Evolutionary conservation across 1,140 invertebrate genomes (phyloP), one percentile per base, ranked within the genome.

Genomic region (Sycophila sp.): DNA sequence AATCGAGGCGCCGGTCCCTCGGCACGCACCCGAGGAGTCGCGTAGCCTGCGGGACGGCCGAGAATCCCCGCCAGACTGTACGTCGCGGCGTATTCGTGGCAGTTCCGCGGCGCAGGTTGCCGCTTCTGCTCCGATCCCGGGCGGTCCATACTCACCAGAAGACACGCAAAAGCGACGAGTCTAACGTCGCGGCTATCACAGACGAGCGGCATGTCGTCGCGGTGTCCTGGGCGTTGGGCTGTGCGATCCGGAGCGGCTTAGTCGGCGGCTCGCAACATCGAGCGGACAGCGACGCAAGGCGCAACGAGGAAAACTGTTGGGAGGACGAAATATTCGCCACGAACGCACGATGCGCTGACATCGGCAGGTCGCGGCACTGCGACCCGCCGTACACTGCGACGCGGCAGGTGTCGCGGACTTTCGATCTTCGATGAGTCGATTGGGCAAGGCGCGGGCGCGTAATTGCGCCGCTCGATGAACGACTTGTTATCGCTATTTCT

Each of bases 61-160:
- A n/a, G n/a, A n/a, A n/a, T n/a, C n/a, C n/a, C n/a, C n/a, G n/a
- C n/a, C n/a, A n/a, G n/a, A n/a, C n/a, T n/a, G n/a, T n/a, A n/a
- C n/a, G n/a, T n/a, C n/a, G 13, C 19, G 30, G 38, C 6, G 11
- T 3, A 49, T 68, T 28, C 28, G 15, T 59, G 24, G 63, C 63
- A 62, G 24, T 60, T 62, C n/a, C 24, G 47, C 2, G 30, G 19
- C 13, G 3, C 15, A n/a, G 40, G n/a, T 7, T 1, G 15, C 22
- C 2, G 36, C 22, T 59, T 38, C 22, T 40, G 55, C 32, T 58
- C 0, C 30, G 17, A n/a, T n/a, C n/a, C n/a, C n/a, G n/a, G n/a
- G n/a, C n/a, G n/a, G n/a, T n/a, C n/a, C n/a, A 22, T 34, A 84
- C 84, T 84, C 42, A 86, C 84, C 77, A 80, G 47, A 55, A 84